Base-by-base conservation (phyloP, 2,888 invertebrate genomes). In the Orthosia incerta region DNA sequence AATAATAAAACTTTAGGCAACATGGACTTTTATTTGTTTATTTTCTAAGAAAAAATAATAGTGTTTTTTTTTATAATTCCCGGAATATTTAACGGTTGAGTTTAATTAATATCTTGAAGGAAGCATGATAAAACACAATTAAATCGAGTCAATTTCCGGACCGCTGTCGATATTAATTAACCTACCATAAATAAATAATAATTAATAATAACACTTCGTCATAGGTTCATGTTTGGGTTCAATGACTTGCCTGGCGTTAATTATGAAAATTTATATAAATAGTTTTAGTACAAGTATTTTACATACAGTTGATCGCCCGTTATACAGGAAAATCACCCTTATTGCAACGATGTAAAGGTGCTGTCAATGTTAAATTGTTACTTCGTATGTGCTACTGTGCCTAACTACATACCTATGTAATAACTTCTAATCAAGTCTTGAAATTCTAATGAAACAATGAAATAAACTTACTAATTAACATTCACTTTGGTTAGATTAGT, bases 381-480 rank as follows among this genome's bases (percentile, higher is more conserved):
- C 18, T n/a, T 23, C 12, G 31, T 3, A 18, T 65, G 18, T 53
- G 18, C 15, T 7, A 3, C 18, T 31, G 5, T 20, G 16, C 13
- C 31, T 48, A 7, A 11, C 23, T 50, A 56, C n/a, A 31, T 57
- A 50, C 11, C 53, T 57, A 68, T 53, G 59, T 45, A 60, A 56
- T 18, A 72, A 60, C 16, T 61, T 51, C 39, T 20, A 71, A 55
- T 71, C n/a, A 55, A 64, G 45, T 39, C 68, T 48, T 73, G 62
- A 77, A 64, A 71, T 74, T 51, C 45, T 74, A 67, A 51, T 70
- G 61, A 74, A 82, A 79, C 69, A 76, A 65, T 74, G 59, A 53
- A 56, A 64, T 57, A 23, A 64, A 69, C 39, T 46, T 53, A 55
- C 57, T 53, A 39, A 62, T 66, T 53, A 60, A 66, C 31, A 59